phyloP scores from a whole-genome alignment of 2,113 vertebrate genomes.

The Marmota flaviventris region DNA sequence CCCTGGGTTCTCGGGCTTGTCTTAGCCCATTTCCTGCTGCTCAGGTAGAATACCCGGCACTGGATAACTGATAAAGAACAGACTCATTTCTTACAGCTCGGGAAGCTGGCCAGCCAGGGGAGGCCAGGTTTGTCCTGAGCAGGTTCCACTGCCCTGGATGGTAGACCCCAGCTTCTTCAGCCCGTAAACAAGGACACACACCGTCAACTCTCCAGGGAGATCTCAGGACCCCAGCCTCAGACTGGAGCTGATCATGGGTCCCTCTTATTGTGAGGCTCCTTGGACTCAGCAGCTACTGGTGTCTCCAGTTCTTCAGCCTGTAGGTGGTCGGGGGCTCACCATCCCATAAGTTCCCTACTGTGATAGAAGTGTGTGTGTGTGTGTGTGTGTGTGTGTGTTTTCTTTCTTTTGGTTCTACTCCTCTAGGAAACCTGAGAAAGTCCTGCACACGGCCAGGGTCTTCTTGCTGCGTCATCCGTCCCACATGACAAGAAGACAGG shows the following conservation, averaged over 20 bases:
- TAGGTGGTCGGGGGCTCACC: not conserved
- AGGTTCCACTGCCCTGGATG: not conserved
- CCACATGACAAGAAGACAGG: not conserved
- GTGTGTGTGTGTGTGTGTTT: no score
- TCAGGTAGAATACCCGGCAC: not conserved
- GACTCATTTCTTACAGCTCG: not conserved
- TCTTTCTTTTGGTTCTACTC: not conserved
- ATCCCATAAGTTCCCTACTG: not conserved
- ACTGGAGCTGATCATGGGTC: not conserved
- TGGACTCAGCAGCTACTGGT: not conserved
- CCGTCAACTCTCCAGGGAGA: not conserved
- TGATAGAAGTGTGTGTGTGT: not conserved
- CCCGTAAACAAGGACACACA: no score
- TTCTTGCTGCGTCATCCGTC: not conserved
- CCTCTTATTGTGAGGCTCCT: not conserved
- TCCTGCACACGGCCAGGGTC: no score
- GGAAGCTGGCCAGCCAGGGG: not conserved
- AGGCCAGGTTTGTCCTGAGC: not conserved
- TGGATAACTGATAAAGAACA: not conserved
- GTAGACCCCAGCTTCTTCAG: no score
- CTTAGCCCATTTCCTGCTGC: not conserved
- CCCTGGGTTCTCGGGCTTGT: not conserved
- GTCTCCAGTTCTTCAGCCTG: not conserved
- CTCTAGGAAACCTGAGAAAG: not conserved
- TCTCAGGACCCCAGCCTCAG: not conserved